These are phyloP conservation scores for Acanthochromis polyacanthus DNA, from an alignment of 2,113 vertebrate genomes.

Conservation along the genomic window DNA sequence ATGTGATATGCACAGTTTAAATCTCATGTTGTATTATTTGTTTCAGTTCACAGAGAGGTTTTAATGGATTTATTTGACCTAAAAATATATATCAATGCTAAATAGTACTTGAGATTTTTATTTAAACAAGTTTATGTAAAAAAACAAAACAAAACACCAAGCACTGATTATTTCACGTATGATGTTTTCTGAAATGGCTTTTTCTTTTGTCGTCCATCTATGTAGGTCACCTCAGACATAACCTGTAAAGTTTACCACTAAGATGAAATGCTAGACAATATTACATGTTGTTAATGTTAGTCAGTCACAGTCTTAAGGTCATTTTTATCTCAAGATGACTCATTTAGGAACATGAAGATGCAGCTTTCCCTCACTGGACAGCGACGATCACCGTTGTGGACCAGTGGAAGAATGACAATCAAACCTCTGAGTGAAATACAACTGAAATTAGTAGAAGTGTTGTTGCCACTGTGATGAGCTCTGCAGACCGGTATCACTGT, in stretches of 20 bases:
- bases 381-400: slow-evolving; percentile 20
- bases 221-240: slow-evolving; percentile 10
- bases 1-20: background rate
- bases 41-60: background rate
- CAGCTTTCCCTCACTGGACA: slow-evolving; percentile 23
- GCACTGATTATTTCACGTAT: background rate
- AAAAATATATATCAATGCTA: background rate
- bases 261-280: slow-evolving; percentile 15
- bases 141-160: no score
- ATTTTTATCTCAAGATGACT: slow-evolving; percentile 64
- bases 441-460: slow-evolving; percentile 8
- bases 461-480: slow-evolving; percentile 37
- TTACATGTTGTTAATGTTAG: slow-evolving; percentile 22
- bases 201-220: slow-evolving; percentile 16
- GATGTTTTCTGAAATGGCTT: slow-evolving; percentile 13
- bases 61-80: background rate
- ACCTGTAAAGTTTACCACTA: background rate
- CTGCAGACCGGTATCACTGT: slow-evolving; percentile 75
- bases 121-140: no score
- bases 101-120: background rate
- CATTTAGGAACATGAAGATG: slow-evolving; percentile 63
- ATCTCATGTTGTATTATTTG: no score
- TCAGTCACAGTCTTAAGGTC: slow-evolving; percentile 44
- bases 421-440: slow-evolving; percentile 20
- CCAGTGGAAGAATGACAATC: slow-evolving; percentile 21